A percentile compares a stretch with the other conserved stretches of the same genome.
Conservation (phyloP, 2,113 vertebrate species). For the Poicephalus meyeri region DNA sequence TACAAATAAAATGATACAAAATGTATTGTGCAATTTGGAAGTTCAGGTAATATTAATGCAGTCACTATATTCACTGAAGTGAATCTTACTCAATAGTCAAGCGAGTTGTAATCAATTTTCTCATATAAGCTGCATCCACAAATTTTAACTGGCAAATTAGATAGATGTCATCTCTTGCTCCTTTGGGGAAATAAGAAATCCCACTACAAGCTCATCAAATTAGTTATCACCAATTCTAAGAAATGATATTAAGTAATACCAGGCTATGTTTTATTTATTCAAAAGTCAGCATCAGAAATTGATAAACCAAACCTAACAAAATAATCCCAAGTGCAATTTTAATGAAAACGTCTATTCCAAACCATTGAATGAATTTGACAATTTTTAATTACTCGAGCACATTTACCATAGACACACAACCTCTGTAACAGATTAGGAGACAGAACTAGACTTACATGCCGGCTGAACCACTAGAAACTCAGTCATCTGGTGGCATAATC, state of each 20-base stretch:
- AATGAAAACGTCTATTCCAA: not conserved
- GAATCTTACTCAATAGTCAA: slow-evolving; percentile 67
- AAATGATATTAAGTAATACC: not conserved
- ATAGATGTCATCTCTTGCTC: slow-evolving; percentile 47
- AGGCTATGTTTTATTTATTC: slow-evolving; percentile 32
- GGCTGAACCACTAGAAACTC: not conserved
- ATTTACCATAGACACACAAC: not conserved
- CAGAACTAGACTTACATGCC: not conserved
- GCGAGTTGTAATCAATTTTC: slow-evolving; percentile 66
- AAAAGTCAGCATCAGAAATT: not conserved
- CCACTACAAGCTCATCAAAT: slow-evolving; percentile 42
- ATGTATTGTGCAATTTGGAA: slow-evolving; percentile 58
- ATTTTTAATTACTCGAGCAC: not conserved
- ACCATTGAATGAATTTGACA: not conserved
- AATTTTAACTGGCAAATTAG: slow-evolving; percentile 74
- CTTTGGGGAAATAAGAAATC: slow-evolving; percentile 64
- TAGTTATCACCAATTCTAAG: slow-evolving; percentile 54
- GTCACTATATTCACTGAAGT: slow-evolving; percentile 68
- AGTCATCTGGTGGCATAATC: not conserved
- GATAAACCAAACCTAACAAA: not conserved
- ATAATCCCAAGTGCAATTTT: not conserved
- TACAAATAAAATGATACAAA: slow-evolving; percentile 64
- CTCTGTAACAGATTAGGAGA: not conserved
- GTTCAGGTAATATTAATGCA: slow-evolving; percentile 50
- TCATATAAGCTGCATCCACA: slow-evolving; percentile 42